A percentile compares a stretch with the other conserved stretches of the same genome.
phyloP scores from a whole-genome alignment of 1,140 invertebrate genomes.

The Zaprionus capensis region DNA sequence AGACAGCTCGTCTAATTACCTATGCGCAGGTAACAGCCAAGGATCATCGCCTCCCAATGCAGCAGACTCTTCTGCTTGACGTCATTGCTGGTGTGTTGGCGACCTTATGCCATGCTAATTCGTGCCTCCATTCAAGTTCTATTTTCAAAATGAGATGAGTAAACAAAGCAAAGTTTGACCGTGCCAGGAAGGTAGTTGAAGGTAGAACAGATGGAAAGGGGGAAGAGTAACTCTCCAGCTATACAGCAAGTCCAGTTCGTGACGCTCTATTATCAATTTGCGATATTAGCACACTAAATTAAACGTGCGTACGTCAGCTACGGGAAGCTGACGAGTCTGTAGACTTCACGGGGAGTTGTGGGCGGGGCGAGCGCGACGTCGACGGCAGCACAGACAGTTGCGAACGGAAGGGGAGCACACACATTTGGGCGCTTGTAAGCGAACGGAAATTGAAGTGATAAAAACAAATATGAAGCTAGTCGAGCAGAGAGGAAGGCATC shows the following conservation, averaged over 20 bases:
- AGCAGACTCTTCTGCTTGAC: constrained; percentile 37
- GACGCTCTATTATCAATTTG: constrained; percentile 72
- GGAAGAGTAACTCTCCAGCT: neutral
- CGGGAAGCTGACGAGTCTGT: constrained; percentile 12
- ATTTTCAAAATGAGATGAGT: constrained; percentile 56
- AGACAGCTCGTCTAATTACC: constrained; percentile 51
- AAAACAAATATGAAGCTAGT: constrained; percentile 70
- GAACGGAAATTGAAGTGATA: constrained; percentile 76
- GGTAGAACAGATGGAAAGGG: too few relatives aligned
- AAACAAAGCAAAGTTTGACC: constrained; percentile 42
- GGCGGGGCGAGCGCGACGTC: neutral
- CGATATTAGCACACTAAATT: constrained; percentile 64
- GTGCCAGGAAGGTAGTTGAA: neutral
- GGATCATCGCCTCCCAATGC: constrained; percentile 18
- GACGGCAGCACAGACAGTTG: constrained; percentile 9
- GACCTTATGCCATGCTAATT: constrained; percentile 73
- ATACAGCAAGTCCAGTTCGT: constrained; percentile 61
- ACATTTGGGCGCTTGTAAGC: constrained; percentile 59
- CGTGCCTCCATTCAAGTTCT: constrained; percentile 47
- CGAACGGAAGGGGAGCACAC: constrained; percentile 26
- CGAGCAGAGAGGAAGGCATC: constrained; percentile 19
- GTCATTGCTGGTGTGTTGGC: constrained; percentile 36
- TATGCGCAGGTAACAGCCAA: constrained; percentile 53
- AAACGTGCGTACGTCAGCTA: constrained; percentile 56
- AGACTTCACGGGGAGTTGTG: neutral